Conservation (phyloP, 1,140 invertebrate species). For the Drosophila auraria region DNA sequence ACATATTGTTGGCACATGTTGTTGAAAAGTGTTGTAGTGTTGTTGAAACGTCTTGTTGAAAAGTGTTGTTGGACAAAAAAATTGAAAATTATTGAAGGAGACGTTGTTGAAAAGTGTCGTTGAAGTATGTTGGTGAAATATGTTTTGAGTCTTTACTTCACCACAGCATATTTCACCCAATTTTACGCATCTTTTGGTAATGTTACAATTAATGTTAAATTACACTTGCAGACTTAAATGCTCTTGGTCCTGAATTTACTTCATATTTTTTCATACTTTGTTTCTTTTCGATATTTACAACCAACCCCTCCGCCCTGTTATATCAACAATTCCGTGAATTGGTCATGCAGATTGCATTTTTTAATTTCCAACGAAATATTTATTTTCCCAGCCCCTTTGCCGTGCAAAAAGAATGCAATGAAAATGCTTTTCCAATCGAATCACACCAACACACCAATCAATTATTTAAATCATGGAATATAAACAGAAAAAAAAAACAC, state of each 20-base stretch:
- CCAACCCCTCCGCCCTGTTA: neutral
- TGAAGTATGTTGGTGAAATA: neutral
- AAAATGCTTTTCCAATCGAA: constrained; percentile 5
- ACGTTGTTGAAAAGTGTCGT: neutral
- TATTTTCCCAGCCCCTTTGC: neutral
- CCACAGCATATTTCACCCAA: too few relatives aligned
- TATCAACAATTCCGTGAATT: constrained; percentile 7
- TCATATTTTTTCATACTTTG: neutral
- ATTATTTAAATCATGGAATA: constrained; percentile 34
- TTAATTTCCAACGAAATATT: constrained; percentile 7
- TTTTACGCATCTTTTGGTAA: neutral
- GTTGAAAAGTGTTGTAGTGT: neutral
- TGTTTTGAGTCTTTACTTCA: neutral
- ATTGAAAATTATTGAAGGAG: too few relatives aligned
- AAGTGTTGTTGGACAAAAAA: too few relatives aligned
- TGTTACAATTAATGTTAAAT: neutral
- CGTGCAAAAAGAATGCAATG: neutral
- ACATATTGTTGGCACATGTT: neutral
- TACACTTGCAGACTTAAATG: neutral
- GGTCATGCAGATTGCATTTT: constrained; percentile 21
- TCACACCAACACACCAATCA: constrained; percentile 20
- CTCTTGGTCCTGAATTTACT: neutral
- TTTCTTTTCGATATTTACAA: neutral
- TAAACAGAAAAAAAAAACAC: neutral
- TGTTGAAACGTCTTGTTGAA: neutral